Percentiles rank a stretch among this genome's conserved stretches.
Evolutionary conservation across 2,888 invertebrate species (phyloP).

Genomic region (Chalcis sispes): DNA sequence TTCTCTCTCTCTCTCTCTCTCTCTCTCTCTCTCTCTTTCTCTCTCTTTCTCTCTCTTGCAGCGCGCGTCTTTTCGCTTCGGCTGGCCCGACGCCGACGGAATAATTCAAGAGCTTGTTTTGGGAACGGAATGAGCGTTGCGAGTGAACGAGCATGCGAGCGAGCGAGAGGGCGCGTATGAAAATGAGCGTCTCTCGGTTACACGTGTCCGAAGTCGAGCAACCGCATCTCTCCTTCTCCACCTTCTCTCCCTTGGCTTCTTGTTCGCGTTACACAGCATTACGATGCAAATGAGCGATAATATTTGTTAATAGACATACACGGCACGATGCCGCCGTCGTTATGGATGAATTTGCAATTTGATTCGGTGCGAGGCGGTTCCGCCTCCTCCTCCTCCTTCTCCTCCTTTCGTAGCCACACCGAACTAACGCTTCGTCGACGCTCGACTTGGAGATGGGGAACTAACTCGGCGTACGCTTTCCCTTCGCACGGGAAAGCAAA

Average conservation of each 20-base stretch:
- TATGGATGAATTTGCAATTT: slow-evolving; percentile 52
- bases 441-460: too few relatives aligned
- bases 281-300: slow-evolving; percentile 58
- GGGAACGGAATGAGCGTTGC: slow-evolving; percentile 41
- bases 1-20: too few relatives aligned
- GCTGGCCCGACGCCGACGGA: slow-evolving; percentile 50
- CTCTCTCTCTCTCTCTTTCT: too few relatives aligned
- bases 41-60: slow-evolving; percentile 9
- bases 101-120: slow-evolving; percentile 58
- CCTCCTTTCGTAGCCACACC: too few relatives aligned
- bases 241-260: neutral
- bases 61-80: slow-evolving; percentile 38
- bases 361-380: neutral
- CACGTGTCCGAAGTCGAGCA: slow-evolving; percentile 40
- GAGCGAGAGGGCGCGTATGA: slow-evolving; percentile 30
- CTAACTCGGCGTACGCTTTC: too few relatives aligned
- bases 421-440: too few relatives aligned
- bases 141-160: slow-evolving; percentile 2
- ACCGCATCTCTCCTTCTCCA: neutral
- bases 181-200: slow-evolving; percentile 49
- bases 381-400: neutral
- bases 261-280: slow-evolving; percentile 43
- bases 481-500: too few relatives aligned
- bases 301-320: slow-evolving; percentile 57
- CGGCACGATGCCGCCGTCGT: slow-evolving; percentile 38